Percentiles rank a stretch among this genome's conserved stretches.
Conservation (phyloP, 1,140 invertebrate species). For the Drosophila parabipectinata region DNA sequence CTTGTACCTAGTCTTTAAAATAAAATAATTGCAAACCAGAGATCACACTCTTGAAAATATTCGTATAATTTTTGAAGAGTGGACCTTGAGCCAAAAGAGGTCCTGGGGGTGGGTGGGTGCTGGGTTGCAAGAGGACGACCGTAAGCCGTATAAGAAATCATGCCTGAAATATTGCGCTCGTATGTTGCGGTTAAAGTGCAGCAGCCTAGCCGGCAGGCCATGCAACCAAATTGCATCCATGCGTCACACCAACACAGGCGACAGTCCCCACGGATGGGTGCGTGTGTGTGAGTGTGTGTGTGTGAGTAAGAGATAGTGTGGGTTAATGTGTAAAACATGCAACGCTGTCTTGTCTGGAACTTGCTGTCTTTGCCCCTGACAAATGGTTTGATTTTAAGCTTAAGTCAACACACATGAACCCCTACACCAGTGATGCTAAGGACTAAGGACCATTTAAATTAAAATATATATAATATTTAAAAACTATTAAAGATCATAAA, state of each 20-base stretch:
- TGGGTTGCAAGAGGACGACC: constrained; percentile 7
- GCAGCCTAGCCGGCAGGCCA: constrained; percentile 61
- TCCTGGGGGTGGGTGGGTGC: constrained; percentile 20
- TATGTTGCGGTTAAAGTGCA: constrained; percentile 78
- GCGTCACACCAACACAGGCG: constrained; percentile 55
- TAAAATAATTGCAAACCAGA: no score
- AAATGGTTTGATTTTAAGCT: constrained; percentile 81
- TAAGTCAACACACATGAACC: constrained; percentile 57
- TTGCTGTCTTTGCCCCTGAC: constrained; percentile 53
- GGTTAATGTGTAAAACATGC: constrained; percentile 68
- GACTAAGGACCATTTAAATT: no score
- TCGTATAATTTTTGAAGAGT: background rate
- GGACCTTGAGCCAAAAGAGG: constrained; percentile 4
- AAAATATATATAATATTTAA: background rate
- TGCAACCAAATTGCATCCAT: constrained; percentile 71
- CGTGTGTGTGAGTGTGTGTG: constrained; percentile 6
- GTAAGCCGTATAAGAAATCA: constrained; percentile 74
- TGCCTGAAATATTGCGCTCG: constrained; percentile 77
- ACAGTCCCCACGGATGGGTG: constrained; percentile 10
- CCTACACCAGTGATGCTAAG: constrained; percentile 15
- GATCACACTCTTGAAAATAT: background rate
- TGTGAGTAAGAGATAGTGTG: constrained; percentile 21
- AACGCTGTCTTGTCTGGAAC: constrained; percentile 72
- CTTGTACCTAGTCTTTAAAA: no score
- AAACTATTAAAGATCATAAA: background rate